phyloP scores from a whole-genome alignment of 2,113 vertebrate species.

The Mustela nigripes region DNA sequence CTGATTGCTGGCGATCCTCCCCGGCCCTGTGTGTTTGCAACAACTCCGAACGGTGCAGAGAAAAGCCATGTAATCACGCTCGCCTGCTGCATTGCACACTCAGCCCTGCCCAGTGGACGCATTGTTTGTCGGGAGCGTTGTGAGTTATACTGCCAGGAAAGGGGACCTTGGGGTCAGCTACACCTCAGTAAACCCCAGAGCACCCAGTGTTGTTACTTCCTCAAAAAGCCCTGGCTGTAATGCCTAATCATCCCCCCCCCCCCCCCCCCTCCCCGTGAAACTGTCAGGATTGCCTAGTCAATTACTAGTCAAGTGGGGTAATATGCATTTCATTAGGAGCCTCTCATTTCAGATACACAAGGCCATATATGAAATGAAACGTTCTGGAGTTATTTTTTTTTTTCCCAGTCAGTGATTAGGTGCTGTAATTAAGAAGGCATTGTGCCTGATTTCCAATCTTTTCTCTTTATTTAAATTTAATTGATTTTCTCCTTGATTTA shows the following conservation, averaged over 20 bases:
- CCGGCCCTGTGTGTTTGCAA: not conserved
- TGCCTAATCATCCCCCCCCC: not conserved
- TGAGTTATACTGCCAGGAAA: not conserved
- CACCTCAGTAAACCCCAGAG: not conserved
- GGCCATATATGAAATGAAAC: constrained; percentile 70
- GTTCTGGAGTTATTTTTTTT: constrained; percentile 45
- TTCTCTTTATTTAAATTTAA: constrained; percentile 84
- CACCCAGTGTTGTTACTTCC: not conserved
- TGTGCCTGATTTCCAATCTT: constrained; percentile 83
- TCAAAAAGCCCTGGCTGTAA: not conserved
- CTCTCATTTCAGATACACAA: constrained; percentile 27
- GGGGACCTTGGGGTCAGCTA: not conserved
- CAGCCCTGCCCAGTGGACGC: not conserved
- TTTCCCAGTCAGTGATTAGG: constrained; percentile 74
- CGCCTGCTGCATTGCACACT: not conserved
- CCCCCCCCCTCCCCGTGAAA: not conserved
- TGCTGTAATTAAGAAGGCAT: constrained; percentile 83
- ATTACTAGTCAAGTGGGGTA: constrained; percentile 75
- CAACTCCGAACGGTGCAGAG: not conserved
- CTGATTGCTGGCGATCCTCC: constrained; percentile 69
- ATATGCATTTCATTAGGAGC: constrained; percentile 71
- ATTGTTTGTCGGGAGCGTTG: not conserved
- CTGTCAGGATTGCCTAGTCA: constrained; percentile 47
- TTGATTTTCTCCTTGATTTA: constrained; percentile 83
- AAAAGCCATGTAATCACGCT: constrained; percentile 51